Evolutionary conservation across 1,140 invertebrate species (phyloP).

Genomic region (Drosophila nasuta): DNA sequence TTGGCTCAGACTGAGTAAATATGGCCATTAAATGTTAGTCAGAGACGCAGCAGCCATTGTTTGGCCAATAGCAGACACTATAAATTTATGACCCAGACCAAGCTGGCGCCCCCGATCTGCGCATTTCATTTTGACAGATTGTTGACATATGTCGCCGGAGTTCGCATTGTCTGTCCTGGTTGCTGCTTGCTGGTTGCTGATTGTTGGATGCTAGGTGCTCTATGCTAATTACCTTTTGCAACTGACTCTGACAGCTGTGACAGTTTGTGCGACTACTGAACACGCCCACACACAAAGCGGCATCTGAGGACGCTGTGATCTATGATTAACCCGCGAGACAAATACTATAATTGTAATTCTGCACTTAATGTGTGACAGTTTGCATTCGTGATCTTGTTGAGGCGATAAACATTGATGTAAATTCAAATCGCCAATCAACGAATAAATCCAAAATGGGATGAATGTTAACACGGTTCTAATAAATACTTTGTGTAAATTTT

Average conservation of each 20-base stretch:
- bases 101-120: constrained; percentile 30
- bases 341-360: neutral
- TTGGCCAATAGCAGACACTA: constrained; percentile 44
- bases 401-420: too few relatives aligned
- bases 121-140: constrained; percentile 68
- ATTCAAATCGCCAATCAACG: too few relatives aligned
- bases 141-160: constrained; percentile 70
- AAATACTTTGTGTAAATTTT: too few relatives aligned
- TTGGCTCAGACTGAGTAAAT: constrained; percentile 37
- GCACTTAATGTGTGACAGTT: constrained; percentile 5
- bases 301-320: constrained; percentile 39
- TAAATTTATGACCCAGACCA: constrained; percentile 54
- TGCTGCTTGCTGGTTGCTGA: too few relatives aligned
- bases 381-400: too few relatives aligned
- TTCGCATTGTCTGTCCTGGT: constrained; percentile 29
- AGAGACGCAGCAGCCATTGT: constrained; percentile 29
- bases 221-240: constrained; percentile 71
- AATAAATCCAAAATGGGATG: too few relatives aligned
- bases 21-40: constrained; percentile 34
- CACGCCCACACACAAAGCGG: constrained; percentile 37
- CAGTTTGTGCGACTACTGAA: constrained; percentile 54
- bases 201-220: constrained; percentile 20
- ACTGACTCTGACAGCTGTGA: constrained; percentile 64
- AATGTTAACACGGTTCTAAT: too few relatives aligned
- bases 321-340: constrained; percentile 21